Evolutionary conservation across 53 echinoderm and acorn worm species (phyloP).

Genomic region (Paracentrotus lividus): DNA sequence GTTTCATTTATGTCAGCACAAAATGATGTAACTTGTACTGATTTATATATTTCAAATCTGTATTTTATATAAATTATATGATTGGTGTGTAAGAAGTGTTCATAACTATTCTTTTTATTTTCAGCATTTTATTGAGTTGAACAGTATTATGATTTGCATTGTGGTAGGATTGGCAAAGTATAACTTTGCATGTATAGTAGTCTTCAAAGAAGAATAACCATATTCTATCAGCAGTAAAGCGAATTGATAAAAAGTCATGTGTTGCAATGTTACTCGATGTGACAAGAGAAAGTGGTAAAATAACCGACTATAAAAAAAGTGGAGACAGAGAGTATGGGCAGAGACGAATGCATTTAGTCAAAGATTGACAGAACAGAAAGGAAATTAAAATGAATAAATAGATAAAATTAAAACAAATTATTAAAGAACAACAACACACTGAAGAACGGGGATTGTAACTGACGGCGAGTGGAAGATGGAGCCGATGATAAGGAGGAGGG

Average conservation of each 20-base stretch:
- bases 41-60: constrained; percentile 35
- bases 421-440: no score
- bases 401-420: no score
- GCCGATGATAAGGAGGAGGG: background rate
- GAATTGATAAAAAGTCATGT: background rate
- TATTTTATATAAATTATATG: background rate
- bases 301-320: background rate
- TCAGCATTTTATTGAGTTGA: background rate
- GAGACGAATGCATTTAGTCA: no score
- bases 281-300: background rate
- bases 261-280: background rate
- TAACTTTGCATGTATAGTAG: constrained; percentile 10
- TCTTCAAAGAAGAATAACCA: constrained; percentile 11
- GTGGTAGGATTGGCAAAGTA: constrained; percentile 25
- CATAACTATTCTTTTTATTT: background rate
- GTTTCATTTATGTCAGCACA: background rate
- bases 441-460: background rate
- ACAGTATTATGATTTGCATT: constrained; percentile 10
- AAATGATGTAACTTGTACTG: background rate
- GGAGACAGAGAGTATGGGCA: background rate
- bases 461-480: background rate
- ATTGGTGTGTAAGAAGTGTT: background rate
- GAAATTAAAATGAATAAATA: no score
- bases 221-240: constrained; percentile 1
- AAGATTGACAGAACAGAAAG: no score